These are phyloP conservation scores for Sialia sialis DNA, from an alignment of 2,113 vertebrate genomes.

Conservation along the genomic window DNA sequence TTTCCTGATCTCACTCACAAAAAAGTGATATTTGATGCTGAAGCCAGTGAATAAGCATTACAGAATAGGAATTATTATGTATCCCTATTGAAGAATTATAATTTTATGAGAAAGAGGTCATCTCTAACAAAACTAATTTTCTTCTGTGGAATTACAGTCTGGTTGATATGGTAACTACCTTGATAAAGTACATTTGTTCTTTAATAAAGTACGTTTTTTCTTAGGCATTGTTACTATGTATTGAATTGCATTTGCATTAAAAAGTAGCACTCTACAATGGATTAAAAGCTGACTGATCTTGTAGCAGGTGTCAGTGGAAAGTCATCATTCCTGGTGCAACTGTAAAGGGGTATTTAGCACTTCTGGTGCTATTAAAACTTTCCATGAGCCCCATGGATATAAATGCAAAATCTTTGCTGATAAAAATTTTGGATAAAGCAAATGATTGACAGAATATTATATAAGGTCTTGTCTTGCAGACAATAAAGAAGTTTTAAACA, in stretches of 20 bases:
- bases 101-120: constrained; percentile 1
- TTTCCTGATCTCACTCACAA: background rate
- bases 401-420: background rate
- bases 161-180: constrained; percentile 36
- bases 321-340: background rate
- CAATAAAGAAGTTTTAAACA: background rate
- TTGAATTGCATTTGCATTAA: constrained; percentile 22
- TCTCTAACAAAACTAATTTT: background rate
- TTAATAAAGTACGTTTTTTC: background rate
- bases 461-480: background rate
- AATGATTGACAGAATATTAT: background rate
- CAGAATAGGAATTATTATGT: background rate
- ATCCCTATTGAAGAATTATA: background rate
- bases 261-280: background rate
- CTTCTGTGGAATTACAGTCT: background rate
- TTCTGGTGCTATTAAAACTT: background rate
- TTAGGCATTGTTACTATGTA: background rate
- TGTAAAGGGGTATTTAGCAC: background rate
- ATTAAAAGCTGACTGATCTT: constrained; percentile 9
- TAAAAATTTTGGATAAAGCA: background rate
- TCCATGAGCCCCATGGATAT: background rate
- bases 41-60: background rate
- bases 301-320: constrained; percentile 5
- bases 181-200: background rate
- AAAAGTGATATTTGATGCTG: background rate